Conservation (phyloP, 2,113 vertebrate genomes). For the Boulengeromyrus knoepffleri region DNA sequence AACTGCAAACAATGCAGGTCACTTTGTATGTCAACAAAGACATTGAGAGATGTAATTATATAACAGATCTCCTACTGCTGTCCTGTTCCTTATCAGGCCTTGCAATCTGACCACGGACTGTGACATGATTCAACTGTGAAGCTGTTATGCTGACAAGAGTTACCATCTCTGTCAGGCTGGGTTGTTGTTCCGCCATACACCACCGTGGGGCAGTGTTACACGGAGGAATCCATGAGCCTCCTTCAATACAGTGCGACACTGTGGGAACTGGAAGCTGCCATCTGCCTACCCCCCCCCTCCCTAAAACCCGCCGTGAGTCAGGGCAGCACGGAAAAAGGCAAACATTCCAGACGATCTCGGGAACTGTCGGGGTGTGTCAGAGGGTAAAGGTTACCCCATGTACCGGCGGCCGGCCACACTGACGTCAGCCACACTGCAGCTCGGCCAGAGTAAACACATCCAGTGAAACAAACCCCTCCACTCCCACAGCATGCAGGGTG, state of each 20-base stretch:
- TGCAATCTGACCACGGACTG: background rate
- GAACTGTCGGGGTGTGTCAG: slow-evolving; percentile 23
- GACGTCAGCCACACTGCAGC: slow-evolving; percentile 26
- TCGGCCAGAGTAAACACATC: slow-evolving; percentile 23
- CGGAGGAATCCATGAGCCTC: background rate
- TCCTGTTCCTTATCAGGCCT: background rate
- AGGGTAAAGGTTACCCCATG: slow-evolving; percentile 21
- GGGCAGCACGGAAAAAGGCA: background rate
- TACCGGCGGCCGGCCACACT: slow-evolving; percentile 19
- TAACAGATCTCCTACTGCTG: background rate
- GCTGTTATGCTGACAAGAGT: background rate
- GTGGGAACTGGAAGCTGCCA: slow-evolving; percentile 2
- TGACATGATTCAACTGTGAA: background rate
- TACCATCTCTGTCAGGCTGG: background rate
- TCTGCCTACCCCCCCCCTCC: background rate
- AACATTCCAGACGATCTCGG: background rate
- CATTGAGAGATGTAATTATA: background rate
- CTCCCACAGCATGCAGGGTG: background rate
- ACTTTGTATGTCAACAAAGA: background rate
- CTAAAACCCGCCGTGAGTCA: slow-evolving; percentile 7
- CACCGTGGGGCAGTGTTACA: slow-evolving; percentile 28
- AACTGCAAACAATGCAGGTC: background rate
- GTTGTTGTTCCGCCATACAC: slow-evolving; percentile 18
- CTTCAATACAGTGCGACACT: background rate
- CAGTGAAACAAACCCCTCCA: background rate